These are phyloP conservation scores for Phasianus colchicus DNA, from an alignment of 2,113 vertebrate genomes.

Conservation along the genomic window DNA sequence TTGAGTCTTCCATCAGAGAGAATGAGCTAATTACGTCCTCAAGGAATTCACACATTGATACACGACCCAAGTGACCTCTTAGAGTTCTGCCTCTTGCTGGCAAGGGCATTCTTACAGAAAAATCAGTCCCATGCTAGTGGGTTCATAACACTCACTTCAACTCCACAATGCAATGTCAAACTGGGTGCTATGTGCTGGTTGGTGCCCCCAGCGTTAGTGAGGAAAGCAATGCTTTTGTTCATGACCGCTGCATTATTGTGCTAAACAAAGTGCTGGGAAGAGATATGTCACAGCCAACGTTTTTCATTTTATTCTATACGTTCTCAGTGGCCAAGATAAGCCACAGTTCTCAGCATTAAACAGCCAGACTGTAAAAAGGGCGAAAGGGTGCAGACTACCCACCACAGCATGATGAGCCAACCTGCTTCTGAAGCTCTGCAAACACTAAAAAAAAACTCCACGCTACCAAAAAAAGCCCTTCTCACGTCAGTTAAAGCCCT, in stretches of 20 bases:
- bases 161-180: not conserved
- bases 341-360: not conserved
- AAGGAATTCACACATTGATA: conserved; percentile 36
- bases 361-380: not conserved
- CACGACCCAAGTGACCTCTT: conserved; percentile 29
- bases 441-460: not conserved
- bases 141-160: not conserved
- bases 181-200: not conserved
- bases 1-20: conserved; percentile 15
- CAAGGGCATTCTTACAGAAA: not conserved
- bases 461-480: not conserved
- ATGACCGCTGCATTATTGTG: not conserved
- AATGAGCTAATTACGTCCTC: not conserved
- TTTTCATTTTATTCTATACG: not conserved
- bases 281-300: not conserved
- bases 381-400: not conserved
- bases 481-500: not conserved
- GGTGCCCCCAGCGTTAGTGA: not conserved
- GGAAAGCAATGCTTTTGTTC: not conserved
- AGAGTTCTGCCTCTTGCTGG: not conserved
- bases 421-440: not conserved
- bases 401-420: not conserved
- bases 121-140: not conserved
- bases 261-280: not conserved
- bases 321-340: not conserved